phyloP scores from a whole-genome alignment of 2,888 invertebrate species.

The Octodonta nipae region DNA sequence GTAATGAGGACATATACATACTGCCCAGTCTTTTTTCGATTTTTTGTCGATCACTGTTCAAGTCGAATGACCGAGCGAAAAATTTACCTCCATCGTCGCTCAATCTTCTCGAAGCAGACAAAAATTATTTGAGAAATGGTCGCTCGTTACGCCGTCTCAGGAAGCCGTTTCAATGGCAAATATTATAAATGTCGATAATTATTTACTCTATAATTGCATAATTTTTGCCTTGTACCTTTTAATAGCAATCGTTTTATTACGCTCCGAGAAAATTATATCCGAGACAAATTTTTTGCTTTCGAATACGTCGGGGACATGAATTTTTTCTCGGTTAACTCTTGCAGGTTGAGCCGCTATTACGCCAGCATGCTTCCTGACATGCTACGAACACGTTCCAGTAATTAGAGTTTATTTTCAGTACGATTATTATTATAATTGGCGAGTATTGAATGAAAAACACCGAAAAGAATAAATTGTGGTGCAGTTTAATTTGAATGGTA shows the following conservation, averaged over 20 bases:
- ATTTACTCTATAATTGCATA: constrained; percentile 1
- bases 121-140: no score
- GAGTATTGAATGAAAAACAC: background rate
- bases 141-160: no score
- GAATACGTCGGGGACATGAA: background rate
- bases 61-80: no score
- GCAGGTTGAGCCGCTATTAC: constrained; percentile 3
- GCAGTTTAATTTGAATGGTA: no score
- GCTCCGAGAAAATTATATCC: constrained; percentile 3
- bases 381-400: constrained; percentile 5
- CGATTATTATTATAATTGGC: constrained; percentile 2
- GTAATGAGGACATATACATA: no score
- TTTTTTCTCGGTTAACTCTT: background rate
- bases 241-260: constrained; percentile 3
- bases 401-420: constrained; percentile 6
- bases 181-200: no score
- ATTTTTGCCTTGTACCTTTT: background rate
- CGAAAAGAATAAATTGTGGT: no score
- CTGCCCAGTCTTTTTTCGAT: no score
- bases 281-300: background rate
- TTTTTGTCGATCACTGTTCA: no score
- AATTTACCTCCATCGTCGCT: no score
- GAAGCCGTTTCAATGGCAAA: no score
- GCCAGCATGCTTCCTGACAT: constrained; percentile 6
- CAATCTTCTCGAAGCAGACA: no score